A percentile compares a stretch with the other conserved stretches of the same genome.
Evolutionary conservation across 2,888 invertebrate species (phyloP).

Genomic region (Flexamia atlantica): DNA sequence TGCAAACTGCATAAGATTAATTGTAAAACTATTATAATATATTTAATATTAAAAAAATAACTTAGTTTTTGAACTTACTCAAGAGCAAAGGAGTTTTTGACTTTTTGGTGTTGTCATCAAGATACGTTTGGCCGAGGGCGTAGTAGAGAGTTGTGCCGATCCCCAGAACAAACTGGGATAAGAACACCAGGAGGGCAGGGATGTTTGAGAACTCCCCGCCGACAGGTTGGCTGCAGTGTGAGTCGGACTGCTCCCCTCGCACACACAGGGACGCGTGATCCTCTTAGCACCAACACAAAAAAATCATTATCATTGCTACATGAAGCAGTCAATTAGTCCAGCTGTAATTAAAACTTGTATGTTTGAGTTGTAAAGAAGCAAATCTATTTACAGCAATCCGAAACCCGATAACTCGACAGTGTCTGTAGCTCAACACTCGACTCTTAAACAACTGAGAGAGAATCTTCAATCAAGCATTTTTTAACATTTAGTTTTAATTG

Average conservation of each 20-base stretch:
- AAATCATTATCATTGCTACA: conserved; percentile 9
- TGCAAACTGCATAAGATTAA: too few relatives aligned
- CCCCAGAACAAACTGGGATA: conserved; percentile 84
- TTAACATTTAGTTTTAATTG: too few relatives aligned
- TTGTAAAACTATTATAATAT: too few relatives aligned
- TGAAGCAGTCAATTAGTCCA: neutral
- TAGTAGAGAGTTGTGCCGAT: conserved; percentile 83
- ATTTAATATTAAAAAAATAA: too few relatives aligned
- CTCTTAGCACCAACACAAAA: conserved; percentile 55
- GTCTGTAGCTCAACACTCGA: too few relatives aligned
- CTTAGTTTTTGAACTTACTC: conserved; percentile 73
- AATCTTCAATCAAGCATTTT: too few relatives aligned
- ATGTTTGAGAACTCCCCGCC: conserved; percentile 74
- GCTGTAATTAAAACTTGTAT: too few relatives aligned
- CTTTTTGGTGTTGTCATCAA: conserved; percentile 84
- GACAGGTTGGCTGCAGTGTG: conserved; percentile 62
- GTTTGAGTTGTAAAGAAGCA: too few relatives aligned
- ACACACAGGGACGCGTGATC: conserved; percentile 58
- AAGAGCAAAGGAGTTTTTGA: conserved; percentile 81
- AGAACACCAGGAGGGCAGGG: conserved; percentile 80
- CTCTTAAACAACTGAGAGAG: too few relatives aligned
- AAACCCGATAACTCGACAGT: too few relatives aligned
- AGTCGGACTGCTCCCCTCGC: conserved; percentile 50
- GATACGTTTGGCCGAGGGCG: conserved; percentile 82
- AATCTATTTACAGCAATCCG: too few relatives aligned